Evolutionary conservation across 2,113 vertebrate species (phyloP), one percentile per base, ranked within the genome.

Genomic region (Nesogale talazaci): DNA sequence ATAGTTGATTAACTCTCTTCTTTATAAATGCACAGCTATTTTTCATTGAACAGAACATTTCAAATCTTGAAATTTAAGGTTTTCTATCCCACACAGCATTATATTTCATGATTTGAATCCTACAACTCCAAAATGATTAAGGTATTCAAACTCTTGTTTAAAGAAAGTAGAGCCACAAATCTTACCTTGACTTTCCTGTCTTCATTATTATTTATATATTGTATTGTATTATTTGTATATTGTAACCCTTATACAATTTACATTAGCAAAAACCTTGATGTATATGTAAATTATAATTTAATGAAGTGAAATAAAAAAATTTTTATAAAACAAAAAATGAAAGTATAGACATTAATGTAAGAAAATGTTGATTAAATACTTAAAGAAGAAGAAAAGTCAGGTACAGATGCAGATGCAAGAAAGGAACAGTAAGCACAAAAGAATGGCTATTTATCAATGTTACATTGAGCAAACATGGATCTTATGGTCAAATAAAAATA

Each of bases 281-380:
- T 86, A 19, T 40, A 79, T 75, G 46, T 69, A 91, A 91, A 70
- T 1, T 91, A 59, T 9, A 9, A 84, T 63, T 76, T 29, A 90
- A 40, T 79, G 29, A 88, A 84, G 75, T 80, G 27, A 86, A 38
- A 86, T 40, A 78, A 46, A 12, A 80, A 46, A 77, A 19, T 20
- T 61, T 61, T 61, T 61, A 86, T 70, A 23, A 42, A 59, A 25
- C 57, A 94, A 86, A 89, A 70, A 31, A 9, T 46, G 82, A 96
- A 15, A 27, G 22, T n/a, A n/a, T n/a, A n/a, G n/a, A n/a, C 25
- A n/a, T 36, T 77, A 42, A 56, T 52, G 7, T 78, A 80, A 65
- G 2, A 85, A n/a, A 19, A 36, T 90, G n/a, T 87, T 82, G 56
- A 70, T 69, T 59, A 80, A 27, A 1, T 82, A 65, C 22, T 93